Conservation (phyloP, 2,797 vertebrate genomes). For the Rhincodon typus region DNA sequence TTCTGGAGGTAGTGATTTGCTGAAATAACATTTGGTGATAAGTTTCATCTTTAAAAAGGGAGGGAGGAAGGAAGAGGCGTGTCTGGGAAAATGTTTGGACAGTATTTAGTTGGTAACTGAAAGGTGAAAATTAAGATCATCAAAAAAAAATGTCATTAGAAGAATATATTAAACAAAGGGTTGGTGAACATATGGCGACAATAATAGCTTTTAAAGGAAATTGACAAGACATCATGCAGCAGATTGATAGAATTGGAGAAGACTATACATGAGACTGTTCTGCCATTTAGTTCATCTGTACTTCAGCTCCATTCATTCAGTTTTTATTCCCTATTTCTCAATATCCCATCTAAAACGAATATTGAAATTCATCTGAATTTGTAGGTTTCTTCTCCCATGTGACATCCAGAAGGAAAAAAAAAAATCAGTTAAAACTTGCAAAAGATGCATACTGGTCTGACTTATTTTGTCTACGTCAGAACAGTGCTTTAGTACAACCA, state of each 20-base stretch:
- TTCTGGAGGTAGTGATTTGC: too few relatives aligned
- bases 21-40: neutral
- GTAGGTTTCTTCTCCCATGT: neutral
- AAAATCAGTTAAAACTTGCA: too few relatives aligned
- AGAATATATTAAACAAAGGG: neutral
- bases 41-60: neutral
- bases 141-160: neutral
- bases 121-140: neutral
- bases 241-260: neutral
- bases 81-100: neutral
- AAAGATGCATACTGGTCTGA: too few relatives aligned
- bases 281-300: neutral
- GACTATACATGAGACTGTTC: neutral
- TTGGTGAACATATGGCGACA: neutral
- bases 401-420: neutral
- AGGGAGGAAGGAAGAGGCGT: neutral
- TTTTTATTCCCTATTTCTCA: neutral
- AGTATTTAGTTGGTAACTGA: neutral
- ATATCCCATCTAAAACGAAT: neutral
- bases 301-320: neutral
- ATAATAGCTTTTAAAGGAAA: neutral
- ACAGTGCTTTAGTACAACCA: too few relatives aligned
- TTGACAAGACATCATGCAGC: neutral
- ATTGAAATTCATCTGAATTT: neutral
- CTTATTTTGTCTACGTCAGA: too few relatives aligned